Conservation (phyloP, 2,797 vertebrate genomes). For the Eulemur rubriventer region DNA sequence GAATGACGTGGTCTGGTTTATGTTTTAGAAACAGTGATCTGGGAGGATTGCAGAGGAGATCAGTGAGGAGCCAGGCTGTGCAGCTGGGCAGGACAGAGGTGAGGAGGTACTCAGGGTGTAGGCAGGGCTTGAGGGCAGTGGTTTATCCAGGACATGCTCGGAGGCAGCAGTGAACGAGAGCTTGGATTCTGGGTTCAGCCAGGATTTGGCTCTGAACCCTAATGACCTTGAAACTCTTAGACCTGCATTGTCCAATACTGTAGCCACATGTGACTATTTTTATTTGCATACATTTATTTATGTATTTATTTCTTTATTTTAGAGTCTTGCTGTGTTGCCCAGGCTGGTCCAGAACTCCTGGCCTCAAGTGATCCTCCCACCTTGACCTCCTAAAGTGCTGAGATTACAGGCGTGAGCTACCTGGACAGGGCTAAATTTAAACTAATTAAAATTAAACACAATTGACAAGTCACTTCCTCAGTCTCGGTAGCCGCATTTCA, state of each 20-base stretch:
- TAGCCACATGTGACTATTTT: not conserved
- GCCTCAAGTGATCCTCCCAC: not conserved
- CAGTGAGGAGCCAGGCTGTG: too few relatives aligned
- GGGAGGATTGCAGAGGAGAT: not conserved
- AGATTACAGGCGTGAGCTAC: not conserved
- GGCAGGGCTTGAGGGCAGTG: not conserved
- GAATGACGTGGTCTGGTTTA: not conserved
- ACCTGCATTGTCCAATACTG: too few relatives aligned
- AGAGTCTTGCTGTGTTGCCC: not conserved
- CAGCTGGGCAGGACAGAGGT: not conserved
- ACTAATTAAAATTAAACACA: not conserved
- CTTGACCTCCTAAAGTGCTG: not conserved
- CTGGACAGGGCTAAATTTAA: not conserved
- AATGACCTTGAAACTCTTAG: not conserved
- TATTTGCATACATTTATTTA: too few relatives aligned
- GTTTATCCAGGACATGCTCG: not conserved
- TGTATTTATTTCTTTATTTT: too few relatives aligned
- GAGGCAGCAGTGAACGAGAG: fast-evolving
- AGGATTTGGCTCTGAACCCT: not conserved
- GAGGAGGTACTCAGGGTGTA: not conserved
- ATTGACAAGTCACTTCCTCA: not conserved
- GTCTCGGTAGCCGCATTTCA: not conserved
- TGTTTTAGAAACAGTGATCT: not conserved
- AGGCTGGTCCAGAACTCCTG: not conserved
- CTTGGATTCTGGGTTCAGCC: not conserved